Base-by-base conservation (phyloP, 2,113 vertebrate genomes). In the Raja brachyura region DNA sequence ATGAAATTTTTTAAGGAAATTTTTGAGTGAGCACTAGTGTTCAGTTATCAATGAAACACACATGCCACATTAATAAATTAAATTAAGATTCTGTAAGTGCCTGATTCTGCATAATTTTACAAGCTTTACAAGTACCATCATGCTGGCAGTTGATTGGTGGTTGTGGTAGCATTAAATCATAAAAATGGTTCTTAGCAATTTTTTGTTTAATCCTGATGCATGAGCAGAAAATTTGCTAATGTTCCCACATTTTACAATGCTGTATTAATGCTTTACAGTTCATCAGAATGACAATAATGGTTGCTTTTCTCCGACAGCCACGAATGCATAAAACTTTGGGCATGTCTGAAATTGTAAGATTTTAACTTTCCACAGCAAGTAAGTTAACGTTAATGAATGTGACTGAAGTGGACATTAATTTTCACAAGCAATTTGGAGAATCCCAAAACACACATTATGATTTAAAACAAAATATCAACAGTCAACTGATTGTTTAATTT, bases 201-300 rank as follows among this genome's bases (percentile, higher is more conserved):
- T 88, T 88, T 73, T 88, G 59, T 88, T 88, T 88, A 88, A 88
- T 88, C 56, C 83, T 66, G 13, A 88, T 63, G 83, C 31, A 63
- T 88, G 28, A 88, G 83, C n/a, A 88, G 83, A 88, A 63, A 88
- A 88, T 88, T 88, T 88, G 83, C 59, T 88, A 88, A 88, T 63
- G 59, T 88, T 88, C 61, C 28, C 83, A 88, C 25, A 14, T 63
- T 61, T 66, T 88, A 59, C n/a, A 10, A 77, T 77, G 13, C 75
- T 14, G n/a, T 31, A 88, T 88, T 88, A 66, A 88, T 31, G 28
- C 28, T 88, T 88, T 88, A 13, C 14, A 18, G 63, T 63, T 88
- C 59, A 63, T 88, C 83, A 88, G 59, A 61, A 61, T 88, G 14
- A 63, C 59, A 88, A 63, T 31, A 5, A 56, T 63, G 9, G 83